Percentiles rank a stretch among this genome's conserved stretches.
phyloP scores from a whole-genome alignment of 2,113 vertebrate species.

The Crotalus viridis region DNA sequence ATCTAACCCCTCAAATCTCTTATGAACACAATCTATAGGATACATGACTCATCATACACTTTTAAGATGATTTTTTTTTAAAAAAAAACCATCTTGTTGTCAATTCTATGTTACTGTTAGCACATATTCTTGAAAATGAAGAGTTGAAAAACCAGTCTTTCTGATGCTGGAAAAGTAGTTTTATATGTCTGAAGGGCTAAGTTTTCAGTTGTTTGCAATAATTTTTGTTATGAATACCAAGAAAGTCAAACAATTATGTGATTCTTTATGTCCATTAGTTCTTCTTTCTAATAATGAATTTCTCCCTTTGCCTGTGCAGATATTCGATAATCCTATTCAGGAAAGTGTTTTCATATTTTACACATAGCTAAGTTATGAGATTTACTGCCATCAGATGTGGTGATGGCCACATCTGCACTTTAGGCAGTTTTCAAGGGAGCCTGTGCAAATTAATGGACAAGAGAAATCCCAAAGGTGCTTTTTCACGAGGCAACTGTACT shows the following conservation, averaged over 20 bases:
- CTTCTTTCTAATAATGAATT: neutral
- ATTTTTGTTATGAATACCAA: neutral
- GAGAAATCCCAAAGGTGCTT: neutral
- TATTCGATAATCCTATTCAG: neutral
- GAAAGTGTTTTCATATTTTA: neutral
- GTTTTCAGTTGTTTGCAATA: neutral
- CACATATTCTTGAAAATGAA: neutral
- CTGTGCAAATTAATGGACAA: neutral
- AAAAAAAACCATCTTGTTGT: neutral
- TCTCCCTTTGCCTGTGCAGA: neutral
- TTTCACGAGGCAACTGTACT: no score
- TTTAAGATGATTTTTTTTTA: neutral
- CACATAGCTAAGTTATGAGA: neutral
- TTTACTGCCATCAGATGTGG: neutral
- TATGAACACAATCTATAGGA: neutral
- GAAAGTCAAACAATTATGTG: neutral
- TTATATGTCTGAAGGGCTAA: neutral
- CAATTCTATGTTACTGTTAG: neutral
- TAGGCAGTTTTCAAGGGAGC: neutral
- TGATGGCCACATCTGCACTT: neutral
- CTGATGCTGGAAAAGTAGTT: neutral
- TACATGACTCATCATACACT: neutral
- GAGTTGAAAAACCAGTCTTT: neutral
- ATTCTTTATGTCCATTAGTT: neutral
- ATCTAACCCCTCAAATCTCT: neutral